Evolutionary conservation across 2,888 invertebrate species (phyloP).

Genomic region (Hetaerina titia): DNA sequence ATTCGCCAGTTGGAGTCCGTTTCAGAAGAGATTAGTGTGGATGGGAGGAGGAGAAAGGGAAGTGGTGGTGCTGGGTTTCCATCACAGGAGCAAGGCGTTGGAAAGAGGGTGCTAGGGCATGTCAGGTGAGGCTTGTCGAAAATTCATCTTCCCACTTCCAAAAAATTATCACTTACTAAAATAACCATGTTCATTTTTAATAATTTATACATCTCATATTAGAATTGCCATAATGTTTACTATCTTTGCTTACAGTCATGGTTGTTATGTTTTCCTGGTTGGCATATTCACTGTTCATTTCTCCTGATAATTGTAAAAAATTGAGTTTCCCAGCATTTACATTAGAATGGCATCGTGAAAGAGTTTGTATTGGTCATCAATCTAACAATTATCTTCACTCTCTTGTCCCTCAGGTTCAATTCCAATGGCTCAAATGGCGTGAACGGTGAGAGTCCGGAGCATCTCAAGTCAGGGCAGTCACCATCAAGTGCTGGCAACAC

Average conservation of each 20-base stretch:
- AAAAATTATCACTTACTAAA: neutral
- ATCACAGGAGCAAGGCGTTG: slow-evolving; percentile 18
- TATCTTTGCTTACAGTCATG: neutral
- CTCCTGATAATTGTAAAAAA: neutral
- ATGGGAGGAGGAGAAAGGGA: slow-evolving; percentile 37
- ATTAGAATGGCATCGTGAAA: neutral
- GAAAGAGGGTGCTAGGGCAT: slow-evolving; percentile 40
- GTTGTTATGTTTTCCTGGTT: neutral
- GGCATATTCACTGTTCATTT: neutral
- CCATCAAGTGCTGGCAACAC: slow-evolving; percentile 9
- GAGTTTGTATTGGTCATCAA: neutral
- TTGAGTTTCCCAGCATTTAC: neutral
- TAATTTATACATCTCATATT: neutral
- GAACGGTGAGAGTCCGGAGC: slow-evolving; percentile 57
- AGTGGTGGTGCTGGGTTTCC: slow-evolving; percentile 22
- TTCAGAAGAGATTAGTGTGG: slow-evolving; percentile 70
- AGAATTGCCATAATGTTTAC: neutral
- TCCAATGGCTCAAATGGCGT: slow-evolving; percentile 54
- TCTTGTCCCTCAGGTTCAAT: slow-evolving; percentile 25
- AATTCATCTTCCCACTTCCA: neutral
- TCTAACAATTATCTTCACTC: neutral
- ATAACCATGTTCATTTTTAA: neutral
- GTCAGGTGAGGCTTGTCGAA: slow-evolving; percentile 6
- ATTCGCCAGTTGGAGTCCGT: slow-evolving; percentile 59
- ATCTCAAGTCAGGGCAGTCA: neutral